phyloP scores from a whole-genome alignment of 2,888 invertebrate species.

The Perizoma affinitatum region DNA sequence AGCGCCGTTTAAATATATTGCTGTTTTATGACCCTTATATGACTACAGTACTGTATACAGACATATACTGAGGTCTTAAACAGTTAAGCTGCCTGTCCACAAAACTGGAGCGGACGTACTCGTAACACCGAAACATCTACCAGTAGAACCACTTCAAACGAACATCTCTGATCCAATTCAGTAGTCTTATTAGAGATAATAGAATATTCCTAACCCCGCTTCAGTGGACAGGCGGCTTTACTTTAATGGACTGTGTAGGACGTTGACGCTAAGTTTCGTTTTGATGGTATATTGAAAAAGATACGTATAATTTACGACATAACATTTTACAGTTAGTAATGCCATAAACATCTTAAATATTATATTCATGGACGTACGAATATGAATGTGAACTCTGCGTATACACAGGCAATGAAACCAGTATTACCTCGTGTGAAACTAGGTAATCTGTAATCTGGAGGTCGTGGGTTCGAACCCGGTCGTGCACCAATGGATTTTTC shows the following conservation, averaged over 20 bases:
- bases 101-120: not conserved
- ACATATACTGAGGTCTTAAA: constrained; percentile 4
- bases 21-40: constrained; percentile 48
- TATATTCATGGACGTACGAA: not conserved
- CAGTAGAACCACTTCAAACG: too few species aligned
- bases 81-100: not conserved
- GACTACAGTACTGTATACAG: constrained; percentile 2
- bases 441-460: too few species aligned
- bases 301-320: constrained; percentile 20
- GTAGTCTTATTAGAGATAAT: too few species aligned
- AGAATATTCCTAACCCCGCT: not conserved
- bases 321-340: constrained; percentile 18
- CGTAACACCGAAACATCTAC: not conserved
- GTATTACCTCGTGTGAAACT: too few species aligned
- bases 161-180: too few species aligned
- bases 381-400: too few species aligned
- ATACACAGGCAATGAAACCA: too few species aligned
- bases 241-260: constrained; percentile 2
- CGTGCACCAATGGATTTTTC: too few species aligned
- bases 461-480: too few species aligned
- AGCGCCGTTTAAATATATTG: constrained; percentile 59
- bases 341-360: constrained; percentile 5
- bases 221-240: not conserved
- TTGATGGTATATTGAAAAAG: constrained; percentile 20
- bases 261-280: constrained; percentile 8